Evolutionary conservation across 1,140 invertebrate species (phyloP).

Genomic region (Temnothorax longispinosus): DNA sequence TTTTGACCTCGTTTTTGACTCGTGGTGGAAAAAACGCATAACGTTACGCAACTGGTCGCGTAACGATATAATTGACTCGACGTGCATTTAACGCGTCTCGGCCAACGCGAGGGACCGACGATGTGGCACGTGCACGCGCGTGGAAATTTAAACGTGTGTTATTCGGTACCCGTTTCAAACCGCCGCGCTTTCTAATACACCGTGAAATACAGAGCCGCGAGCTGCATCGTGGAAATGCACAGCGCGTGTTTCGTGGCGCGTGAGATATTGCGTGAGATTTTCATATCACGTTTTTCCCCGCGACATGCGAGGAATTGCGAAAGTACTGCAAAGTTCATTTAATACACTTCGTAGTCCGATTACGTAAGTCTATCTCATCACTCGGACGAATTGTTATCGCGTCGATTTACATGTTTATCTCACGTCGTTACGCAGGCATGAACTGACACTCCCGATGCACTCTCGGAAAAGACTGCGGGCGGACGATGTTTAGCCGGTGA

Average conservation of each 20-base stretch:
- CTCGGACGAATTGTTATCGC: not conserved
- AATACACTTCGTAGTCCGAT: not conserved
- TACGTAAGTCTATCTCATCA: not conserved
- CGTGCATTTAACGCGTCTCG: conserved; percentile 19
- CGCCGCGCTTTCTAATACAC: conserved; percentile 37
- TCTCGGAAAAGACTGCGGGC: not conserved
- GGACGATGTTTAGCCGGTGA: not conserved
- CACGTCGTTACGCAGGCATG: not conserved
- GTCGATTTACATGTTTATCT: not conserved
- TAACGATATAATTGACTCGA: conserved; percentile 29
- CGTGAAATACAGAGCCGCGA: conserved; percentile 24
- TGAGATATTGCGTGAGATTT: conserved; percentile 11
- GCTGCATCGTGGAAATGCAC: conserved; percentile 20
- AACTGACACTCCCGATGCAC: not conserved
- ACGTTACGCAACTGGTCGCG: conserved; percentile 24
- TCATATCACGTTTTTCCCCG: not conserved
- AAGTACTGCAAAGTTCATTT: not conserved
- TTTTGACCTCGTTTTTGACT: not conserved
- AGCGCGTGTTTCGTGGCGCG: not conserved
- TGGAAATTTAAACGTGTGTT: not conserved
- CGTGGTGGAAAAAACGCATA: not conserved
- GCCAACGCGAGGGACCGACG: not conserved
- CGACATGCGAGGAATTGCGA: not conserved
- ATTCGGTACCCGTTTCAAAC: not conserved
- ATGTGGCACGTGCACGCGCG: not conserved